These are phyloP conservation scores for Gopherus flavomarginatus DNA, from an alignment of 2,113 vertebrate species.

Conservation along the genomic window DNA sequence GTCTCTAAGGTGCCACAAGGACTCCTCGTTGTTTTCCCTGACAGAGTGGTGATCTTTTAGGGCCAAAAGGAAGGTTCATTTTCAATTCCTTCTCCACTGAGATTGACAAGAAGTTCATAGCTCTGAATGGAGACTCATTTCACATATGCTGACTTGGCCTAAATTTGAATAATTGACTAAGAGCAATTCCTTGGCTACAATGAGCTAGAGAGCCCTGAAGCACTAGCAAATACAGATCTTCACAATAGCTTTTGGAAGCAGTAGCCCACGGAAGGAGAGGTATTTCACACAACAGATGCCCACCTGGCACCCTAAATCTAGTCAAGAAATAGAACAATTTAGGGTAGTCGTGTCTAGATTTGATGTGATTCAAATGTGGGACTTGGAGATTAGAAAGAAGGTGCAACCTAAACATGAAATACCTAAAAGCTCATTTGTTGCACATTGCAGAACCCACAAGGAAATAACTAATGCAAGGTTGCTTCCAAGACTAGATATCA, in stretches of 20 bases:
- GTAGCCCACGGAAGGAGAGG: too few relatives aligned
- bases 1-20: too few relatives aligned
- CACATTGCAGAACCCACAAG: neutral
- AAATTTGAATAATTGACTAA: rapidly evolving
- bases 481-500: neutral
- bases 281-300: neutral
- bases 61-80: neutral
- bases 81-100: neutral
- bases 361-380: rapidly evolving
- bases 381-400: rapidly evolving
- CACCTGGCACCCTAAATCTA: rapidly evolving
- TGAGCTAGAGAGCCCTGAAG: neutral
- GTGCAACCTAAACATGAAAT: rapidly evolving
- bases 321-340: rapidly evolving
- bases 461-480: neutral
- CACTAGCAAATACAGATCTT: neutral
- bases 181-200: neutral
- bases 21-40: neutral
- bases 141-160: neutral
- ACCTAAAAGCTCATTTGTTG: rapidly evolving
- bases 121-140: neutral
- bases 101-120: too few relatives aligned
- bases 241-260: rapidly evolving
- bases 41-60: rapidly evolving
- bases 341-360: neutral